Conservation (phyloP, 1,140 invertebrate species). For the Musca domestica region DNA sequence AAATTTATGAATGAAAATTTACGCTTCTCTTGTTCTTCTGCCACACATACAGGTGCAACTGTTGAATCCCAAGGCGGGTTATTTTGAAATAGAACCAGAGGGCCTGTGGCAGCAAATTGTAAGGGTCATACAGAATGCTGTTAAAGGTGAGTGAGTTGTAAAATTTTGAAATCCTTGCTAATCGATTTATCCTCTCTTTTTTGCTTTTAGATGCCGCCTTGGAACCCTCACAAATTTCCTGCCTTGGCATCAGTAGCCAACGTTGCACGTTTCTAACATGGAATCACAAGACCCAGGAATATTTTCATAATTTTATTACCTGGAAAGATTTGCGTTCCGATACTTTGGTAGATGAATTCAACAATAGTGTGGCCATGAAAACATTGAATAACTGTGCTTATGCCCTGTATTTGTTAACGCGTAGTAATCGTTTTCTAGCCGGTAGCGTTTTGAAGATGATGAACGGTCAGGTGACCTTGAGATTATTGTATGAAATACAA, state of each 20-base stretch:
- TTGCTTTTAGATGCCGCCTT: constrained; percentile 61
- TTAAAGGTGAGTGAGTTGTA: constrained; percentile 62
- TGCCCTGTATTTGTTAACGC: constrained; percentile 72
- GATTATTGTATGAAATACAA: constrained; percentile 75
- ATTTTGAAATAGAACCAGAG: constrained; percentile 87
- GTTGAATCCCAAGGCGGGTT: constrained; percentile 72
- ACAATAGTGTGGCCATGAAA: constrained; percentile 75
- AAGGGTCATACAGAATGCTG: constrained; percentile 65
- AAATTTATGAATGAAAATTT: constrained; percentile 16
- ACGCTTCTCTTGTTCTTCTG: constrained; percentile 11
- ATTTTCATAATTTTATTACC: constrained; percentile 91
- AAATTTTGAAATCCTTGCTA: not conserved
- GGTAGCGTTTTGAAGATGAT: constrained; percentile 76
- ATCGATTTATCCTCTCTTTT: not conserved
- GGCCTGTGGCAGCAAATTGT: constrained; percentile 74
- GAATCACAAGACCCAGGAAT: constrained; percentile 75
- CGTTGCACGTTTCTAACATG: constrained; percentile 88
- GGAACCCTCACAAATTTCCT: constrained; percentile 63
- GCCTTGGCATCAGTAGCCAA: constrained; percentile 85
- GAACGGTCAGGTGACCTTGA: constrained; percentile 78
- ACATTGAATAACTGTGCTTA: constrained; percentile 56
- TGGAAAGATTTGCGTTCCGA: constrained; percentile 92
- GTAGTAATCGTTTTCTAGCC: constrained; percentile 77
- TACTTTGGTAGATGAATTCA: constrained; percentile 79
- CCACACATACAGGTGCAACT: constrained; percentile 65